Percentiles rank a stretch among this genome's conserved stretches.
Conservation (phyloP, 2,113 vertebrate genomes). For the Mormoops blainvillei region DNA sequence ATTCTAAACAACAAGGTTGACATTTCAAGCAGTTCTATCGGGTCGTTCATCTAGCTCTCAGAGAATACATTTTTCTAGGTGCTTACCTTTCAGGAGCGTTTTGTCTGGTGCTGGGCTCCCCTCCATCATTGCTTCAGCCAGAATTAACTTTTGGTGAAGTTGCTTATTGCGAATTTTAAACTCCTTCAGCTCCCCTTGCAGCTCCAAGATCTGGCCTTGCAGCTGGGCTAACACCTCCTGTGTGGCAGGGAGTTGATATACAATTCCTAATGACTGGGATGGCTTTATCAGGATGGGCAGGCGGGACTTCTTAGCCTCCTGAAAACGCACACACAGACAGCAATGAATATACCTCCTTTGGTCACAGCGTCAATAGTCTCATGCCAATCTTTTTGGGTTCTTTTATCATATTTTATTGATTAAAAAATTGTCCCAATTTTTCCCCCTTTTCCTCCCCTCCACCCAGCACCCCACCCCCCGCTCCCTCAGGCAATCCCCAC, state of each 20-base stretch:
- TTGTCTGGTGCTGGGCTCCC: slow-evolving; percentile 24
- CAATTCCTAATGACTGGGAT: slow-evolving; percentile 50
- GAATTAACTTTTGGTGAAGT: slow-evolving; percentile 76
- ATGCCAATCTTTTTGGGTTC: neutral
- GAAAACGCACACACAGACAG: slow-evolving; percentile 45
- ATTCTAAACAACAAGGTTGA: slow-evolving; percentile 37
- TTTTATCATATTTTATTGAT: no score
- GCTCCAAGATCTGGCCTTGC: slow-evolving; percentile 51
- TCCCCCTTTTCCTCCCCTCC: no score
- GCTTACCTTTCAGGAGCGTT: slow-evolving; percentile 72
- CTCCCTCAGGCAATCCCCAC: no score
- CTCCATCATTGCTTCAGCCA: slow-evolving; percentile 46
- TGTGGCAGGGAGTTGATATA: neutral
- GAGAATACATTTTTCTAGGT: neutral
- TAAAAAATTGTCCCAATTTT: no score
- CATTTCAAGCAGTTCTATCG: neutral
- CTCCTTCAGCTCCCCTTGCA: slow-evolving; percentile 78
- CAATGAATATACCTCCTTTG: neutral
- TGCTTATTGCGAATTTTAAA: slow-evolving; percentile 68
- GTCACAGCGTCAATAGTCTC: neutral
- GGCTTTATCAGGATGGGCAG: slow-evolving; percentile 85
- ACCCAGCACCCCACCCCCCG: no score
- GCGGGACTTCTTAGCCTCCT: slow-evolving; percentile 85
- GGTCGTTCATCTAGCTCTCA: neutral
- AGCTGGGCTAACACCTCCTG: slow-evolving; percentile 52